These are phyloP conservation scores for Scopus umbretta DNA, from an alignment of 2,113 vertebrate species.

Conservation along the genomic window DNA sequence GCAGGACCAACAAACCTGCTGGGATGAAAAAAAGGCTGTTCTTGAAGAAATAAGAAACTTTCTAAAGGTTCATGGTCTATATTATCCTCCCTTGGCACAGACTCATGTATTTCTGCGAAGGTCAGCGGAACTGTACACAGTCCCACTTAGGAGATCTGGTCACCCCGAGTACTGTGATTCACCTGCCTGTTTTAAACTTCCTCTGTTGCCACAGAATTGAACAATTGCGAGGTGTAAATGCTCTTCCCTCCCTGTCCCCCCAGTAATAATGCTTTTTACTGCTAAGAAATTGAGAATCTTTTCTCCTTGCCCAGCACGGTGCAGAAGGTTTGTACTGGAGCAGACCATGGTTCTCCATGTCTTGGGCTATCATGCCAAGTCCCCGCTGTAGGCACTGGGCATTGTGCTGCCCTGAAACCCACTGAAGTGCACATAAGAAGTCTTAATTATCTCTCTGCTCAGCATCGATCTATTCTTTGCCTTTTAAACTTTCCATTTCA, in stretches of 20 bases:
- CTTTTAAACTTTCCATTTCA: not conserved
- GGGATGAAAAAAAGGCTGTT: not conserved
- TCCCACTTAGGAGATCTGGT: not conserved
- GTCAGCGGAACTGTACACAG: accelerated
- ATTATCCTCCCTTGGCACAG: not conserved
- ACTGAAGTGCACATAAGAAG: not conserved
- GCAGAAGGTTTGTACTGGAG: not conserved
- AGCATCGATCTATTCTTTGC: not conserved
- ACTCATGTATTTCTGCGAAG: not conserved
- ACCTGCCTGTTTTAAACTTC: not conserved
- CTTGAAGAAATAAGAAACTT: not conserved
- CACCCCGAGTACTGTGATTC: not conserved
- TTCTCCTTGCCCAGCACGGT: accelerated
- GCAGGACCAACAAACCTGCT: not conserved
- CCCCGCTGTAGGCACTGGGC: not conserved
- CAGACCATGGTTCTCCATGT: not conserved
- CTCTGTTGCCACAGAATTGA: accelerated
- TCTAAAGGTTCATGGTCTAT: not conserved
- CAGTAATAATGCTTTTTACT: not conserved
- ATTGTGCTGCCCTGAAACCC: not conserved
- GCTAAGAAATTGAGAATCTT: not conserved
- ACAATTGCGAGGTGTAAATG: not conserved
- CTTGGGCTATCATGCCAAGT: accelerated
- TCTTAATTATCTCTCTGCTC: not conserved
- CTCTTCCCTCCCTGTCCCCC: too few relatives aligned